Evolutionary conservation across 2,888 invertebrate species (phyloP).

Genomic region (Pecten maximus): DNA sequence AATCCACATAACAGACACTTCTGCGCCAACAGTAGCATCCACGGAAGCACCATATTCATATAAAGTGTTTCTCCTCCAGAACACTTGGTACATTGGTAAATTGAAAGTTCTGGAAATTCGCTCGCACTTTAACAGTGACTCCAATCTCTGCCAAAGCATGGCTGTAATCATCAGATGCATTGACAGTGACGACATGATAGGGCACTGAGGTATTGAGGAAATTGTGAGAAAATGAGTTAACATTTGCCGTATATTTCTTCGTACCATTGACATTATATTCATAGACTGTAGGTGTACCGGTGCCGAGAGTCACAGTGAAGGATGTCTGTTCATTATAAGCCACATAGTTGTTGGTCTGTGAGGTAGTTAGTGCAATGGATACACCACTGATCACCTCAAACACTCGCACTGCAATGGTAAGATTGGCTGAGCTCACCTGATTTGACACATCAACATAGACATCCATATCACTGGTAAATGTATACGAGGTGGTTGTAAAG

Average conservation of each 20-base stretch:
- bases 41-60: conserved; percentile 42
- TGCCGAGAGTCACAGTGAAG: conserved; percentile 41
- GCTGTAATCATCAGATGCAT: conserved; percentile 50
- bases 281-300: conserved; percentile 46
- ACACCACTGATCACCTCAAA: conserved; percentile 45
- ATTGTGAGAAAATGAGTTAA: conserved; percentile 43
- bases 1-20: conserved; percentile 55
- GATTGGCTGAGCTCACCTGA: not conserved
- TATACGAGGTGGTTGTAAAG: conserved; percentile 51
- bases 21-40: conserved; percentile 45
- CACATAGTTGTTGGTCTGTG: conserved; percentile 43
- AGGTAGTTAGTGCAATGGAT: conserved; percentile 43
- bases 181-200: conserved; percentile 48
- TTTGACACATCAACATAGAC: not conserved
- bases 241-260: not conserved
- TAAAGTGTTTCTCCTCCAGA: not conserved
- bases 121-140: conserved; percentile 52
- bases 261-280: conserved; percentile 45
- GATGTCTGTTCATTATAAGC: conserved; percentile 37
- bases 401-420: conserved; percentile 27
- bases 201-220: conserved; percentile 45
- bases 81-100: conserved; percentile 38
- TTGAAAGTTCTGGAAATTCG: conserved; percentile 39
- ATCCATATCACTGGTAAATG: conserved; percentile 37
- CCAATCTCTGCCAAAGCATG: conserved; percentile 45